Evolutionary conservation across 2,888 invertebrate genomes (phyloP), one percentile per base, ranked within the genome.

Genomic region (Protodeltote pygarga): DNA sequence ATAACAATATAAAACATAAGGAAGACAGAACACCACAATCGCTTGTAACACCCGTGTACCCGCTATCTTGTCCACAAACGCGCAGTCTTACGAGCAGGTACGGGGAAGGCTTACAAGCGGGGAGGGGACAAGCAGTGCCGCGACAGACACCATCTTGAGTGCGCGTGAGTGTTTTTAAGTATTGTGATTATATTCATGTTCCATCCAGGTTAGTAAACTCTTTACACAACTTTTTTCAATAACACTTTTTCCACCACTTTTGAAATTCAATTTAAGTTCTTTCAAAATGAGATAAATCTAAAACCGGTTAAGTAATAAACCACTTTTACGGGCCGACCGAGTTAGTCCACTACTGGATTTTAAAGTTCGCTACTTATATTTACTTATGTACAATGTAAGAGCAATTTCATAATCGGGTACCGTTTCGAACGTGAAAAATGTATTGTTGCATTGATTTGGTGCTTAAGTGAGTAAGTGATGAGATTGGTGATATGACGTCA

Each of bases 321-420:
- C 53, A 71, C 68, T 73, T 69, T 69, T 73, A 69, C 63, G 48
- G 50, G 46, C 53, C 60, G 61, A 63, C 66, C 69, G 62, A 65
- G 66, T 68, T 66, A 67, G 61, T 64, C 54, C 63, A 65, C 67
- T 55, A 70, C 73, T 67, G 67, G 55, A 46, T 49, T 59, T 61
- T 57, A 59, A 65, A 52, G 55, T 62, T 65, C 37, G 61, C 59
- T 73, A n/a, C n/a, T n/a, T n/a, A 65, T 63, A 69, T 61, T 61
- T 53, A 67, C 48, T 60, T 64, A 39, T 20, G 59, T 49, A 51
- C 42, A 47, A 47, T 52, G 52, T 51, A 51, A 44, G 46, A 67
- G 48, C 53, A 32, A 64, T 60, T 59, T 66, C 63, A 59, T 53
- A 48, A 50, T 50, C 37, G 33, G 24, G 32, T 53, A 50, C 64